A percentile compares a stretch with the other conserved stretches of the same genome.
Evolutionary conservation across 2,888 invertebrate genomes (phyloP).

Genomic region (Chymomyza procnemis): DNA sequence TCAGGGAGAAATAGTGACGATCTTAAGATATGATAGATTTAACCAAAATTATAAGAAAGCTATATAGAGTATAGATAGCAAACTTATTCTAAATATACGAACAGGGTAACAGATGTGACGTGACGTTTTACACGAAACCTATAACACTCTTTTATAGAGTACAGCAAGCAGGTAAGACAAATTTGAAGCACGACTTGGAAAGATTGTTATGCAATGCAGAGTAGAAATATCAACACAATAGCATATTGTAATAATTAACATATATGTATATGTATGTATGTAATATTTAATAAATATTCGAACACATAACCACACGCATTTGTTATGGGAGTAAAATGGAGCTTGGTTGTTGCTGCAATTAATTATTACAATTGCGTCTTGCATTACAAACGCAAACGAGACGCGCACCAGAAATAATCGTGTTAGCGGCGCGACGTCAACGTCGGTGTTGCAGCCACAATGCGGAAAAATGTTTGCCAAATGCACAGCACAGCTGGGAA

Average conservation of each 20-base stretch:
- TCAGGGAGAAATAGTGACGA: too few species aligned
- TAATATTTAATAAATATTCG: slow-evolving; percentile 38
- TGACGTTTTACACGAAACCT: too few species aligned
- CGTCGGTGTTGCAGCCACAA: slow-evolving; percentile 37
- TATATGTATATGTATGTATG: too few species aligned
- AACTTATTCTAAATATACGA: too few species aligned
- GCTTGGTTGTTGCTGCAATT: slow-evolving; percentile 42
- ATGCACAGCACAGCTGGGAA: slow-evolving; percentile 59
- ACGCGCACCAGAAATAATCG: slow-evolving; percentile 40
- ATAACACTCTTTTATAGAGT: neutral
- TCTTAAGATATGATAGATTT: too few species aligned
- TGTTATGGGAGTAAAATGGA: slow-evolving; percentile 7
- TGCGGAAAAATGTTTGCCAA: slow-evolving; percentile 55
- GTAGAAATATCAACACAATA: neutral
- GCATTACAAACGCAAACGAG: slow-evolving; percentile 36
- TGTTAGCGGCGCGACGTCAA: slow-evolving; percentile 54
- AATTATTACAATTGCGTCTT: slow-evolving; percentile 58
- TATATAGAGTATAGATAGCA: too few species aligned
- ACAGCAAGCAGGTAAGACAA: slow-evolving; percentile 38
- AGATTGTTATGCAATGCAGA: slow-evolving; percentile 51
- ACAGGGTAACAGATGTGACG: too few species aligned
- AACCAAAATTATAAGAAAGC: too few species aligned
- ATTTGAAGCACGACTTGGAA: slow-evolving; percentile 45
- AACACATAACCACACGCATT: slow-evolving; percentile 14
- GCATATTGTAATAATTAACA: slow-evolving; percentile 45